Evolutionary conservation across 2,113 vertebrate genomes (phyloP).

Genomic region (Odocoileus virginianus): DNA sequence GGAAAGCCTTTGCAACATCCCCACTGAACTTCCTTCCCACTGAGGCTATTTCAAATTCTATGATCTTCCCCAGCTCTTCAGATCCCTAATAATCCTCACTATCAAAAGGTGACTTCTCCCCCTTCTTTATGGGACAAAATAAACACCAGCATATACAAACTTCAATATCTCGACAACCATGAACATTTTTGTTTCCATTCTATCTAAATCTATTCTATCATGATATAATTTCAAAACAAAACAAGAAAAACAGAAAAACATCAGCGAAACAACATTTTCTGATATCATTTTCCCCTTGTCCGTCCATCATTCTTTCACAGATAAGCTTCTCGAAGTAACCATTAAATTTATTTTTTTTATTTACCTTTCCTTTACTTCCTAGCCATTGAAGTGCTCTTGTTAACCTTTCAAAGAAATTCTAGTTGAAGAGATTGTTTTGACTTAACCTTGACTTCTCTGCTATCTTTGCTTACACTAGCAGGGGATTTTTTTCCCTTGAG

Average conservation of each 20-base stretch:
- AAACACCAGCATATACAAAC: not conserved
- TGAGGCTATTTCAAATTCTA: not conserved
- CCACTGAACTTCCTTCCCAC: not conserved
- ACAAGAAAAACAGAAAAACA: not conserved
- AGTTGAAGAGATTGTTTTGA: not conserved
- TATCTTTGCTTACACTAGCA: not conserved
- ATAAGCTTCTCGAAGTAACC: not conserved
- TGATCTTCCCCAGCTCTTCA: not conserved
- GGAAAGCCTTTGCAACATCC: not conserved
- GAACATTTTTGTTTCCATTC: not conserved
- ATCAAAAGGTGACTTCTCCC: not conserved
- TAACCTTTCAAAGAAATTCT: not conserved
- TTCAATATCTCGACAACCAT: not conserved
- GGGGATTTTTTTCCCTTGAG: not conserved
- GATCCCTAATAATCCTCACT: not conserved
- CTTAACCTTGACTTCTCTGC: not conserved
- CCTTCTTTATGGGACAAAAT: not conserved
- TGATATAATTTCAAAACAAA: not conserved
- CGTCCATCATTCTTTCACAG: not conserved
- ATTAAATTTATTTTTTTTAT: not conserved
- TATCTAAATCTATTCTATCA: not conserved
- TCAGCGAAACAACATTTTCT: not conserved
- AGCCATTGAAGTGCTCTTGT: not conserved
- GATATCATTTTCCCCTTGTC: rapidly evolving
- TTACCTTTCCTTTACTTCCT: not conserved